A percentile compares a stretch with the other conserved stretches of the same genome.
Conservation (phyloP, 2,113 vertebrate species). For the Chrysemys picta region DNA sequence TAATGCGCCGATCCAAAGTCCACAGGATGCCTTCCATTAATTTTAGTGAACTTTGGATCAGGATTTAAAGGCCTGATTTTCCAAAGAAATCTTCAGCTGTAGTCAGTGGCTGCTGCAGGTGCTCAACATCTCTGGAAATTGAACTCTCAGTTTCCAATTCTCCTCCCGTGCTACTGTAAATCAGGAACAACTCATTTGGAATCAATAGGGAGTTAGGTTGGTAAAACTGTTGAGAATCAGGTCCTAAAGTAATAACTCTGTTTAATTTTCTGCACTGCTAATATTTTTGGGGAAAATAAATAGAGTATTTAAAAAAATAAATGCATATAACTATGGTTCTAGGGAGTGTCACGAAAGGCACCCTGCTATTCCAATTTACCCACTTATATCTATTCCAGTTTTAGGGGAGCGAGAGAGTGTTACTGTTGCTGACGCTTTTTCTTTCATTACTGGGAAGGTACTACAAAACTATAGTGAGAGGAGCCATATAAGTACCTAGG, state of each 20-base stretch:
- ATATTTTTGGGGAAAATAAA: not conserved
- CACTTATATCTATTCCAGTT: not conserved
- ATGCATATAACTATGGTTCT: rapidly evolving
- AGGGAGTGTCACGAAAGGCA: not conserved
- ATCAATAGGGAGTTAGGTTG: not conserved
- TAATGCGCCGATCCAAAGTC: not conserved
- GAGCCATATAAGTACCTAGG: not conserved
- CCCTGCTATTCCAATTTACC: not conserved
- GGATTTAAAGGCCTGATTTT: not conserved
- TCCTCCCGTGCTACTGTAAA: not conserved
- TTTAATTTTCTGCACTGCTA: not conserved
- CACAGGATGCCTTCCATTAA: not conserved
- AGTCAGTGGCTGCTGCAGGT: not conserved
- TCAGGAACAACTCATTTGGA: not conserved
- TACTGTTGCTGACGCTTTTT: not conserved
- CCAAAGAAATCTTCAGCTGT: not conserved
- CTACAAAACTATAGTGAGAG: not conserved
- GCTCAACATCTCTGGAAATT: not conserved
- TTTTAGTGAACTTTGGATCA: not conserved
- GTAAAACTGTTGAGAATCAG: not conserved
- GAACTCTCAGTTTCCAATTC: not conserved
- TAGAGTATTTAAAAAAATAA: not conserved
- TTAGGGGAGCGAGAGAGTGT: not conserved
- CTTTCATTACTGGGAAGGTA: not conserved
- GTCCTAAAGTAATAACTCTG: not conserved